Evolutionary conservation across 2,113 vertebrate species (phyloP).

Genomic region (Aplodontia rufa): DNA sequence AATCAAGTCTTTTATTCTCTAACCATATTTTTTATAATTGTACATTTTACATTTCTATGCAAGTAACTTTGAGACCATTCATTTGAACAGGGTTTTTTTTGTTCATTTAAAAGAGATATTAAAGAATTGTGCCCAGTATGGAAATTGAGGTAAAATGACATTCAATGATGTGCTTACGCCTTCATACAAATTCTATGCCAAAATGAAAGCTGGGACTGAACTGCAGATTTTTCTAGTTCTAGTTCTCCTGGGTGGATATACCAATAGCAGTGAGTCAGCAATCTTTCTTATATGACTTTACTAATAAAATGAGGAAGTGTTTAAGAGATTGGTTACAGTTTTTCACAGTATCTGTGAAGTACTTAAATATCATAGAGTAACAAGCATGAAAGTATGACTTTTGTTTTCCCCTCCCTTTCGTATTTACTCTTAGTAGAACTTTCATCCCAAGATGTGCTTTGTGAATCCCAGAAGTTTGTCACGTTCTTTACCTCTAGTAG

Average conservation of each 20-base stretch:
- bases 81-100: conserved; percentile 7
- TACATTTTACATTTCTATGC: background rate
- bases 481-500: background rate
- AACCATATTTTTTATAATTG: conserved; percentile 1
- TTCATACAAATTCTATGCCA: background rate
- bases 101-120: conserved; percentile 1
- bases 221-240: background rate
- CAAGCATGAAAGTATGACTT: background rate
- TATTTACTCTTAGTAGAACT: background rate
- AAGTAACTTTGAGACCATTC: background rate
- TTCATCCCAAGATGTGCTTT: background rate
- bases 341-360: background rate
- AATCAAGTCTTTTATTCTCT: background rate
- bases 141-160: conserved; percentile 17
- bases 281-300: background rate
- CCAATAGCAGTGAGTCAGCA: background rate
- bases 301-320: background rate
- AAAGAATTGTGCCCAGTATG: background rate
- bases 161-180: background rate
- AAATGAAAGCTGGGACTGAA: background rate
- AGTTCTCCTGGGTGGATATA: background rate
- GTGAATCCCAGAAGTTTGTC: background rate
- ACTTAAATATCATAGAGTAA: background rate
- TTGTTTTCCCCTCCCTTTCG: background rate
- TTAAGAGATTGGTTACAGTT: background rate